These are phyloP conservation scores for Aythya baeri DNA, from an alignment of 2,113 vertebrate species.

Conservation along the genomic window DNA sequence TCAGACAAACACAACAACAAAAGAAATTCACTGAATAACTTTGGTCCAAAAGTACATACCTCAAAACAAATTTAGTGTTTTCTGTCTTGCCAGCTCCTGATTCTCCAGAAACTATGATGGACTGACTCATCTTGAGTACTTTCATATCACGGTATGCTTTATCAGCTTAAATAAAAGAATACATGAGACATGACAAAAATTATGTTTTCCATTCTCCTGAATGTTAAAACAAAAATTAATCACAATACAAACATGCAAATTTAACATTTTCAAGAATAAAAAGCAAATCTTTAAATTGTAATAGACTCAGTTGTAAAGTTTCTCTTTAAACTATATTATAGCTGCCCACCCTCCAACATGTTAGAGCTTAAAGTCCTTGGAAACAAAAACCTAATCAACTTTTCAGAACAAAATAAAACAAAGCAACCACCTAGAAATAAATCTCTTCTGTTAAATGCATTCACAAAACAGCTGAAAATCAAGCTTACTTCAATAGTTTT, in stretches of 20 bases:
- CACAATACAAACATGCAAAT: not conserved
- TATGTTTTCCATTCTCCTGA: not conserved
- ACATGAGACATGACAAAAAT: not conserved
- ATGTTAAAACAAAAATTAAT: not conserved
- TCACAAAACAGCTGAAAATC: not conserved
- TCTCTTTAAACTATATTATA: not conserved
- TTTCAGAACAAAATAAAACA: not conserved
- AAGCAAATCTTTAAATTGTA: not conserved
- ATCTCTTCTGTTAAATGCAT: not conserved
- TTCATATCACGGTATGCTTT: slow-evolving; percentile 98
- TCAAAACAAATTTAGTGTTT: slow-evolving; percentile 97
- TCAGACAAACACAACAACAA: not conserved
- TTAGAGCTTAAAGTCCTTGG: not conserved
- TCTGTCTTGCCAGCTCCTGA: slow-evolving; percentile 98
- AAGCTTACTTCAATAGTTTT: not conserved
- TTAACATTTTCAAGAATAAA: not conserved
- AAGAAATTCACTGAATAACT: not conserved
- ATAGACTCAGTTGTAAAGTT: not conserved
- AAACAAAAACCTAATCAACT: not conserved
- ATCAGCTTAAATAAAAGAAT: slow-evolving; percentile 84
- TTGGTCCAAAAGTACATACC: slow-evolving; percentile 75
- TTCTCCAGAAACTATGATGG: slow-evolving; percentile 97
- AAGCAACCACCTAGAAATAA: not conserved
- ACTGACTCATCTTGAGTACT: slow-evolving; percentile 97
- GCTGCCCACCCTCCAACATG: not conserved